Evolutionary conservation across 2,888 invertebrate species (phyloP), one percentile per base, ranked within the genome.

Genomic region (Isoperla grammatica): DNA sequence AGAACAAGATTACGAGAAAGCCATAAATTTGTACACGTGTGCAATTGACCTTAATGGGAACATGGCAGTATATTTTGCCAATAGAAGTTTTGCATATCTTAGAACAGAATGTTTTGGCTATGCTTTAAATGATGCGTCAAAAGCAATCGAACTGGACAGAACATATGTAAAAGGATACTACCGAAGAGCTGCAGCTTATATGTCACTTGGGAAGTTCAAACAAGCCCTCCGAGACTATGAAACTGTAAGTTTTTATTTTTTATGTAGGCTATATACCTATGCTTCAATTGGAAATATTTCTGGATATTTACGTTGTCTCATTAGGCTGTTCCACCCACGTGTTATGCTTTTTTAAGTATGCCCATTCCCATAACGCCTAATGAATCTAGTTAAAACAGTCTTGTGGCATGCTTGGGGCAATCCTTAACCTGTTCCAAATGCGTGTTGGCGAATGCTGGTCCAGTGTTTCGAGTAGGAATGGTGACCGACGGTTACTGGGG

Each of bases 121-220:
- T 75, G 98, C 98, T 1, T 76, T 98, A 59, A 80, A 77, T 42
- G 99, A 99, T 81, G 98, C 98, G 1, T 84, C 92, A 1, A 87
- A 87, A 72, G 88, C 98, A 1, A 90, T 99, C 60, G 89, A 91
- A 74, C 74, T 94, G 65, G 96, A 99, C 75, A 87, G 84, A 68
- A 80, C 81, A 20, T 99, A 97, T 73, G 81, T 95, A 20, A 98
- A 99, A 79, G 98, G 95, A 0, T 99, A 95, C 74, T 99, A 98
- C 75, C 83, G 99, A 69, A 81, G 98, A 71, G 99, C 98, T 0
- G 94, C 95, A 1, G 90, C 99, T 35, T 85, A 95, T 71, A 98
- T 99, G 97, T 93, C 97, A 22, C 77, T 98, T 71, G 97, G 98
- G 67, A 96, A 96, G 79, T 97, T 95, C 76, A 97, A 96, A 78